These are phyloP conservation scores for Dinomys branickii DNA, from an alignment of 2,113 vertebrate genomes.

Conservation along the genomic window DNA sequence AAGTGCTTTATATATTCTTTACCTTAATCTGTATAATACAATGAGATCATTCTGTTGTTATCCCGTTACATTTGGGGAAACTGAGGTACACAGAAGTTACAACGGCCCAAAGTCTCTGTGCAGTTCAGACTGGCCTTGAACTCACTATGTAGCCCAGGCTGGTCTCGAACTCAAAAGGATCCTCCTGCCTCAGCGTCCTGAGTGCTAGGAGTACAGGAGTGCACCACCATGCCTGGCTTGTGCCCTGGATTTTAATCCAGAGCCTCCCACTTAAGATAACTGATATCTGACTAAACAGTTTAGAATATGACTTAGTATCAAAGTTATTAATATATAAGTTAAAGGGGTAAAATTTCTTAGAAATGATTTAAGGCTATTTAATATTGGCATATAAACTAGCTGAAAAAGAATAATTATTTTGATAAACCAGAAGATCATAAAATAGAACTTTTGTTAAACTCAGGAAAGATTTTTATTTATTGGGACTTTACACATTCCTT, in stretches of 20 bases:
- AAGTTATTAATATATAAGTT: slow-evolving; percentile 10
- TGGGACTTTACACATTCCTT: slow-evolving; percentile 3
- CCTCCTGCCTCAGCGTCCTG: no score
- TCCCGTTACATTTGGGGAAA: slow-evolving; percentile 2
- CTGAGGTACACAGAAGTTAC: neutral
- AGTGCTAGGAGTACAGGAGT: no score
- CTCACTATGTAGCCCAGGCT: no score
- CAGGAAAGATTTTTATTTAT: slow-evolving; percentile 41
- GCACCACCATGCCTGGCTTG: no score
- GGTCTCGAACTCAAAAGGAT: no score
- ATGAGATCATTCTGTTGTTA: neutral
- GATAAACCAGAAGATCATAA: slow-evolving; percentile 6
- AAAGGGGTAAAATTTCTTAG: neutral
- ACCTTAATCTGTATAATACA: neutral
- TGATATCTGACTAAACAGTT: neutral
- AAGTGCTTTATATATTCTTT: neutral
- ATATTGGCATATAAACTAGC: neutral
- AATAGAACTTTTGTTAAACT: slow-evolving; percentile 66
- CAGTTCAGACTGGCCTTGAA: no score
- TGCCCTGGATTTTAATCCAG: neutral
- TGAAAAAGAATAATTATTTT: slow-evolving; percentile 63
- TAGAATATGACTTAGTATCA: slow-evolving; percentile 33
- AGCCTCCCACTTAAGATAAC: neutral
- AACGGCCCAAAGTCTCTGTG: neutral
- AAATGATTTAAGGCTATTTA: slow-evolving; percentile 24